These are phyloP conservation scores for Poecile atricapillus DNA, from an alignment of 2,113 vertebrate species.

Conservation along the genomic window DNA sequence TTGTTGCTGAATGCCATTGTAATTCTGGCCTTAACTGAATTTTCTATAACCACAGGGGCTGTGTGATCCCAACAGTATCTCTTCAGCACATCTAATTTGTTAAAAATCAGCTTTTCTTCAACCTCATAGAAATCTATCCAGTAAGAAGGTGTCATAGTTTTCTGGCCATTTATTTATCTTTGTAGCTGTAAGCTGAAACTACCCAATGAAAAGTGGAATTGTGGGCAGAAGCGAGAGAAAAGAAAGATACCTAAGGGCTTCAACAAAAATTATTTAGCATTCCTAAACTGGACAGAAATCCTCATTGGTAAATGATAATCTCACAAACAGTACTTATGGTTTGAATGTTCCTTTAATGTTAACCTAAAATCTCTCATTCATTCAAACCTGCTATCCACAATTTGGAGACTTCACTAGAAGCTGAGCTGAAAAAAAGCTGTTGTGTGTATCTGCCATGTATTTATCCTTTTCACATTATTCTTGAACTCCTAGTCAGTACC, in stretches of 20 bases:
- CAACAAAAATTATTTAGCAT: background rate
- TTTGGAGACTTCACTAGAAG: background rate
- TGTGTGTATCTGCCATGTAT: slow-evolving; percentile 21
- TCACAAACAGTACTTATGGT: background rate
- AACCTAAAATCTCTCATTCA: background rate
- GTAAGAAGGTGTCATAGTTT: background rate
- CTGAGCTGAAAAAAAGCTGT: background rate
- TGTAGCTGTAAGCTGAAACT: background rate
- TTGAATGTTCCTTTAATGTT: background rate
- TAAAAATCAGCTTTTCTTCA: background rate
- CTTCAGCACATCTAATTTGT: background rate
- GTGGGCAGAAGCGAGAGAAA: background rate
- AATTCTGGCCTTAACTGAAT: background rate
- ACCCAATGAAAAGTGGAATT: background rate
- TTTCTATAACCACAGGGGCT: background rate
- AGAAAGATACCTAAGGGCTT: background rate
- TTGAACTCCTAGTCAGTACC: slow-evolving; percentile 21
- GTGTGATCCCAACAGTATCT: background rate
- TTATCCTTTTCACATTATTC: slow-evolving; percentile 30
- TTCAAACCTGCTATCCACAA: background rate
- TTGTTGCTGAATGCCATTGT: background rate
- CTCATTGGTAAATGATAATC: background rate
- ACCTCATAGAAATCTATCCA: background rate
- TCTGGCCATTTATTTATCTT: background rate
- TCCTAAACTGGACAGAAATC: background rate